These are phyloP conservation scores for Onychomys torridus DNA, from an alignment of 2,797 vertebrate species.

Conservation along the genomic window DNA sequence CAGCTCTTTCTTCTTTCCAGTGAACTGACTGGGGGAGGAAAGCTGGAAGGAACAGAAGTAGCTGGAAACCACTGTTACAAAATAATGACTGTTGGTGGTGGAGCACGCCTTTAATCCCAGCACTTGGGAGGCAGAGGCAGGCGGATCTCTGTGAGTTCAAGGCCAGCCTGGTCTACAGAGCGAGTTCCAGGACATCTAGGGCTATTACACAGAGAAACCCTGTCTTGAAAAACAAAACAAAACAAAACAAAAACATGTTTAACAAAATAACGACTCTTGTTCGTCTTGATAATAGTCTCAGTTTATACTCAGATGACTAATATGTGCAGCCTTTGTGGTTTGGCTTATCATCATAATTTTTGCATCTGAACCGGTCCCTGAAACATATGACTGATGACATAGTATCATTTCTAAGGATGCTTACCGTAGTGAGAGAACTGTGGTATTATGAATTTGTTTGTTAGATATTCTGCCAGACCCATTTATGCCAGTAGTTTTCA, in stretches of 20 bases:
- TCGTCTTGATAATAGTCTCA: not conserved
- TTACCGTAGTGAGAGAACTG: not conserved
- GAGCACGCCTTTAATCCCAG: too few species aligned
- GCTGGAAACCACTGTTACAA: not conserved
- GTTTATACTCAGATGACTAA: slow-evolving; percentile 30
- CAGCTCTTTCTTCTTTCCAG: not conserved
- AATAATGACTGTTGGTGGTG: too few species aligned
- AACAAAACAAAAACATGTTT: too few species aligned
- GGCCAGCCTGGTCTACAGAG: too few species aligned
- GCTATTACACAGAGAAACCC: too few species aligned
- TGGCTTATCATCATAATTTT: slow-evolving; percentile 25
- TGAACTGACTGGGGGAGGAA: not conserved
- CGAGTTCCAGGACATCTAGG: too few species aligned
- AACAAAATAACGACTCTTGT: not conserved
- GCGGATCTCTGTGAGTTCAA: too few species aligned
- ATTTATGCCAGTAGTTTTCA: not conserved
- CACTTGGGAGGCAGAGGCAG: too few species aligned
- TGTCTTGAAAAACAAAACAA: too few species aligned
- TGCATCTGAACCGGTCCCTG: not conserved
- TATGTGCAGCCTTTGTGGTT: not conserved
- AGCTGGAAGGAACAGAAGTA: not conserved
- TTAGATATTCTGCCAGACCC: not conserved
- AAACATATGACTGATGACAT: not conserved
- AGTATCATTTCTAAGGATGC: not conserved
- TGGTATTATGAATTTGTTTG: not conserved